Conservation (phyloP, 2,113 vertebrate species). For the Pseudolaguvia tuberculata region DNA sequence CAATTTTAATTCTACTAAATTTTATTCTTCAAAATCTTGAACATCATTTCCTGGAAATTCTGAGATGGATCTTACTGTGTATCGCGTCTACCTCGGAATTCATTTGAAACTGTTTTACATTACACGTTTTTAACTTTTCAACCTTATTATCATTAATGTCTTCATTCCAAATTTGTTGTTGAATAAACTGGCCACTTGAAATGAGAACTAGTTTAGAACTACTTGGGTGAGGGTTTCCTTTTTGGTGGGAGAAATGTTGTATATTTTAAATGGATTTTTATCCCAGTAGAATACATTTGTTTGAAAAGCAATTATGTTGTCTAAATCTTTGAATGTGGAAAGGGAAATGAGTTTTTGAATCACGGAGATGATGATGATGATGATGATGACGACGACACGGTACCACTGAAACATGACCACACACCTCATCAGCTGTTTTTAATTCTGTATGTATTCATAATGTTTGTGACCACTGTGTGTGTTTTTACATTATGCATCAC, state of each 20-base stretch:
- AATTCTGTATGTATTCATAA: conserved; percentile 46
- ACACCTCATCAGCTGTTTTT: conserved; percentile 35
- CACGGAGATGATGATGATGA: conserved; percentile 4
- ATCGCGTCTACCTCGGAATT: conserved; percentile 39
- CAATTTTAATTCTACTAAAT: not conserved
- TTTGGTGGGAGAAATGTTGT: conserved; percentile 1
- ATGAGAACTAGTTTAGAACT: not conserved
- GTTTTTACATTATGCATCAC: conserved; percentile 47
- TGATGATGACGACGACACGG: conserved; percentile 14
- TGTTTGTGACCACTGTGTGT: conserved; percentile 62
- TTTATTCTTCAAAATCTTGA: not conserved
- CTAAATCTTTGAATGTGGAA: conserved; percentile 38
- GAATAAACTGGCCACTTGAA: conserved; percentile 3
- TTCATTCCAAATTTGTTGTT: not conserved
- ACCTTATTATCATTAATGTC: not conserved
- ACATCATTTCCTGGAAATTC: conserved; percentile 1
- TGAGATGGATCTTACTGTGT: conserved; percentile 10
- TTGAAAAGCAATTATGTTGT: not conserved
- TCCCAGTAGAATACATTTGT: conserved; percentile 6
- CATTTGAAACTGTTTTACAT: conserved; percentile 17
- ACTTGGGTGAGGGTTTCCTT: not conserved
- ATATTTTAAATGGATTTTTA: conserved; percentile 6
- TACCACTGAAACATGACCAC: conserved; percentile 39
- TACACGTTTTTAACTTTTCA: not conserved
- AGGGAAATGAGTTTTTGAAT: conserved; percentile 33